Conservation (phyloP, 2,113 vertebrate genomes). For the Campylorhamphus procurvoides region DNA sequence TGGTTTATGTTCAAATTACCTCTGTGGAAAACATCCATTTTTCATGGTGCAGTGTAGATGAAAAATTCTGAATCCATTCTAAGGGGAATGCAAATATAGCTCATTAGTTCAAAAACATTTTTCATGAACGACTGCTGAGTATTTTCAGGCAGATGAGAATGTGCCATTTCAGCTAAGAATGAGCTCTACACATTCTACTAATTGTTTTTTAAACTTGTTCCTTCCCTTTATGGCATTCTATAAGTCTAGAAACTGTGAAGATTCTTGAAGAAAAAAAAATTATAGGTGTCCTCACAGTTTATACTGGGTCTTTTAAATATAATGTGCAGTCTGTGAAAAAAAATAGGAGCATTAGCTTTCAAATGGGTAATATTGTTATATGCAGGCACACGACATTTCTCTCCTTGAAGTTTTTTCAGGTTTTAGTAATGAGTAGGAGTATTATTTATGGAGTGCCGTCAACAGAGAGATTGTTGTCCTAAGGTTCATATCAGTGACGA, state of each 20-base stretch:
- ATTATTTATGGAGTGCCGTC: constrained; percentile 40
- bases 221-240: constrained; percentile 67
- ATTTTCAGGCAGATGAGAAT: constrained; percentile 78
- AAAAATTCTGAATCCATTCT: constrained; percentile 81
- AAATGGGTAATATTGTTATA: not conserved
- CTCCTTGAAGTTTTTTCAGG: constrained; percentile 3
- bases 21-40: constrained; percentile 82
- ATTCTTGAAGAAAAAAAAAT: constrained; percentile 41
- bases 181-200: constrained; percentile 75
- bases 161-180: constrained; percentile 75
- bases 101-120: constrained; percentile 85
- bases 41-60: constrained; percentile 78
- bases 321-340: not conserved
- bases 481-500: constrained; percentile 35
- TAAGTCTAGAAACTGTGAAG: constrained; percentile 60
- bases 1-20: constrained; percentile 82
- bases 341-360: constrained; percentile 36
- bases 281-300: not conserved
- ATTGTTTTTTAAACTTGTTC: constrained; percentile 82
- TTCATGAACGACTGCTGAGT: constrained; percentile 80
- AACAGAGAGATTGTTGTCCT: not conserved
- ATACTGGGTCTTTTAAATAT: constrained; percentile 34
- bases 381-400: constrained; percentile 21
- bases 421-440: constrained; percentile 28
- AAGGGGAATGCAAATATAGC: constrained; percentile 83